Conservation (phyloP, 2,113 vertebrate species). For the Chlorodrepanis virens region DNA sequence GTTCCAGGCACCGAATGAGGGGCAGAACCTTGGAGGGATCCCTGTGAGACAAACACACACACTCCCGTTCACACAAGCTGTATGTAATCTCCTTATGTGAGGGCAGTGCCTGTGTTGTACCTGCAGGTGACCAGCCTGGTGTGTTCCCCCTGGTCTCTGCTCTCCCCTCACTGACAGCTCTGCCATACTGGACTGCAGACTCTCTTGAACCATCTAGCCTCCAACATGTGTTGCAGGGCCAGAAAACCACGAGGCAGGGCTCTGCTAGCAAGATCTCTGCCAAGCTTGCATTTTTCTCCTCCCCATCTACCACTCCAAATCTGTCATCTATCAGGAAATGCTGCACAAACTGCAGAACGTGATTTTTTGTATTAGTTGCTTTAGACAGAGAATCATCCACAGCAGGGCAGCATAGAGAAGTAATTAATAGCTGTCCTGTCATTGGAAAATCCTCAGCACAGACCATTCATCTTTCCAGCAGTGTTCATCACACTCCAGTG, state of each 20-base stretch:
- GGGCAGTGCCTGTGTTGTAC: rapidly evolving
- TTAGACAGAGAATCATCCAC: neutral
- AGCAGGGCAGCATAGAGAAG: neutral
- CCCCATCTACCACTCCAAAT: neutral
- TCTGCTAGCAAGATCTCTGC: neutral
- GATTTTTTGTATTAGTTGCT: neutral
- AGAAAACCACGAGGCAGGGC: neutral
- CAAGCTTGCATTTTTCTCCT: neutral
- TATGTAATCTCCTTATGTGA: neutral
- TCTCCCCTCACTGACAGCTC: neutral
- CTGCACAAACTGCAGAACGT: neutral
- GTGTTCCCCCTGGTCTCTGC: neutral
- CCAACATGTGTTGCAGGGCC: neutral
- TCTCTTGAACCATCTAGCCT: neutral
- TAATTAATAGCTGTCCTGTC: neutral
- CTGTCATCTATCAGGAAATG: neutral
- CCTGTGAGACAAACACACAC: neutral
- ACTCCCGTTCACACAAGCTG: neutral
- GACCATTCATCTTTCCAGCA: neutral
- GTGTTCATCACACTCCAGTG: neutral
- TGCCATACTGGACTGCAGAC: neutral
- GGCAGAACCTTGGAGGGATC: neutral
- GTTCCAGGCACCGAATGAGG: neutral
- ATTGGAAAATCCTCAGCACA: neutral
- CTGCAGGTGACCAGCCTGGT: neutral